Conservation (phyloP, 1,140 invertebrate species). For the Drosophila arizonae region DNA sequence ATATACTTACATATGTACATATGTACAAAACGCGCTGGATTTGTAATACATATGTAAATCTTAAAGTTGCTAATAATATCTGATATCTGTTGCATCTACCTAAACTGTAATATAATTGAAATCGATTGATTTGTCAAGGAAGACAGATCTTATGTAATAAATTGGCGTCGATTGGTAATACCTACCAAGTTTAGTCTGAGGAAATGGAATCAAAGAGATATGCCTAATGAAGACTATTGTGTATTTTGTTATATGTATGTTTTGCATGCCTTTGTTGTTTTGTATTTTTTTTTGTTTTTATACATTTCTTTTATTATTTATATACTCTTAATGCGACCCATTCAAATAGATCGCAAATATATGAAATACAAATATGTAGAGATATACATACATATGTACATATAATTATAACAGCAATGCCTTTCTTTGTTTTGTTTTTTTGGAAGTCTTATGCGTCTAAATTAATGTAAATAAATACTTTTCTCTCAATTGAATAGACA, state of each 20-base stretch:
- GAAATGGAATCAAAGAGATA: too few species aligned
- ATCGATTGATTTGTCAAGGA: neutral
- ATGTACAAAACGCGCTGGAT: neutral
- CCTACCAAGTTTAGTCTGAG: neutral
- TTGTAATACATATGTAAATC: neutral
- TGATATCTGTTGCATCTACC: neutral
- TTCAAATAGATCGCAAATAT: conserved; percentile 14
- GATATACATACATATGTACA: conserved; percentile 13
- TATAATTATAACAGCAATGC: conserved; percentile 40
- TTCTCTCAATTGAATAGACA: conserved; percentile 39
- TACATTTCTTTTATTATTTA: conserved; percentile 20
- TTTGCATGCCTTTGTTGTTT: conserved; percentile 6
- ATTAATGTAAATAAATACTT: conserved; percentile 75
- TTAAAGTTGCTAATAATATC: neutral
- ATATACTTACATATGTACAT: conserved; percentile 7
- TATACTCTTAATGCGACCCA: conserved; percentile 8
- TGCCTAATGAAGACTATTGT: too few species aligned
- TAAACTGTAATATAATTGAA: neutral
- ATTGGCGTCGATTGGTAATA: neutral
- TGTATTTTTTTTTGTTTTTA: neutral
- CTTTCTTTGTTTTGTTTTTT: conserved; percentile 8
- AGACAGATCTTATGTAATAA: neutral
- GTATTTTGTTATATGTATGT: conserved; percentile 2
- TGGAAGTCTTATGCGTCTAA: conserved; percentile 49
- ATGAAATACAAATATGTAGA: conserved; percentile 42